Conservation (phyloP, 2,113 vertebrate genomes). For the Myrmecobius fasciatus region DNA sequence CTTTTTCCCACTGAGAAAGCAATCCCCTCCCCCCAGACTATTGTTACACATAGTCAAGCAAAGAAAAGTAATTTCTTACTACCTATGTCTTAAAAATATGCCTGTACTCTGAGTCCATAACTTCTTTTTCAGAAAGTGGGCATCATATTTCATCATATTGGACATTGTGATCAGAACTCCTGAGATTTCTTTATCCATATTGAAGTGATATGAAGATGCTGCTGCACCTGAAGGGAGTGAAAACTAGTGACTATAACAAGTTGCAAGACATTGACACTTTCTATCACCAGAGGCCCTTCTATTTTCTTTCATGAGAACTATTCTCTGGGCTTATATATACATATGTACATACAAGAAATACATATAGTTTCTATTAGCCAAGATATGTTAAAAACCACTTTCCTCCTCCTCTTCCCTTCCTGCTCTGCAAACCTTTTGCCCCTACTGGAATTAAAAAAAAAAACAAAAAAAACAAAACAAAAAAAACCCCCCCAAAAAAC, state of each 20-base stretch:
- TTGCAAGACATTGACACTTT: no score
- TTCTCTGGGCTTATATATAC: no score
- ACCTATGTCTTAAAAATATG: neutral
- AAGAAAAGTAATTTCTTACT: neutral
- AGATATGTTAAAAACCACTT: neutral
- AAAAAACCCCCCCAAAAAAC: no score
- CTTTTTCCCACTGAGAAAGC: neutral
- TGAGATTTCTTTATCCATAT: neutral
- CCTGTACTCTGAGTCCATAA: neutral
- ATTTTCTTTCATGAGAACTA: no score
- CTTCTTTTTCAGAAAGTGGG: neutral
- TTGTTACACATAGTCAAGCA: neutral
- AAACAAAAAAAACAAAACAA: no score
- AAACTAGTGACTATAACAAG: no score
- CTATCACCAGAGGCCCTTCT: no score
- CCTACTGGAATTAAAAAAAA: neutral
- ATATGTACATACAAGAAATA: no score
- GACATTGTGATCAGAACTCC: neutral
- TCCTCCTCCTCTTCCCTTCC: no score
- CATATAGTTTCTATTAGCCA: neutral
- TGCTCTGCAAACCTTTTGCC: neutral
- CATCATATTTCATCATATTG: neutral
- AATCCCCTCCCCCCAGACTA: neutral
- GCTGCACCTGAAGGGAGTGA: no score
- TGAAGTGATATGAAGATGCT: no score